Percentiles rank a stretch among this genome's conserved stretches.
These are phyloP conservation scores for Sciurus vulgaris DNA, from an alignment of 2,797 vertebrate species.

Conservation along the genomic window DNA sequence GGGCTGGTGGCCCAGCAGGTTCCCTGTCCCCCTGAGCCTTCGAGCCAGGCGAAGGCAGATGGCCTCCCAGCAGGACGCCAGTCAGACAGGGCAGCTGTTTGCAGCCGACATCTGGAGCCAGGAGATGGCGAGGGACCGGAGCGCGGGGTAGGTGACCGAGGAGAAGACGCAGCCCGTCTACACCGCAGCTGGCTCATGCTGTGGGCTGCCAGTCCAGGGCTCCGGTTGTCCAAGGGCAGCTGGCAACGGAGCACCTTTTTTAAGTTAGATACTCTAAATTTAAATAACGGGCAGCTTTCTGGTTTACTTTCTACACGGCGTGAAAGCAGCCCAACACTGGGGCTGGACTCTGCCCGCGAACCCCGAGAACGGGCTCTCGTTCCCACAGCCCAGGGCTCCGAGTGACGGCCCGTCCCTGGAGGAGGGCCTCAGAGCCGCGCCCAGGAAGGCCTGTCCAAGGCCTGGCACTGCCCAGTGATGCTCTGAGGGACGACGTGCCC, in stretches of 20 bases:
- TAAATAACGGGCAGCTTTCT: not conserved
- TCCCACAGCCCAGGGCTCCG: not conserved
- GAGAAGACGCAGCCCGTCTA: not conserved
- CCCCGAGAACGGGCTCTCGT: not conserved
- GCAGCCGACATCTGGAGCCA: no score
- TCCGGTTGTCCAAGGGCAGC: not conserved
- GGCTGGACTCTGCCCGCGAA: not conserved
- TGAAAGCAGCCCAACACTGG: not conserved
- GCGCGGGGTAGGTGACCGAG: not conserved
- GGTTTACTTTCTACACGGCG: not conserved
- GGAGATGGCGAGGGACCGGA: no score
- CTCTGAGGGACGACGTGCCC: not conserved
- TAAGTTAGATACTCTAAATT: not conserved
- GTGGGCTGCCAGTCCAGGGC: not conserved
- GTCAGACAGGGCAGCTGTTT: no score
- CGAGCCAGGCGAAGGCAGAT: not conserved
- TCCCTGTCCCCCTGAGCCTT: not conserved
- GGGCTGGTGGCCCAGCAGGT: not conserved
- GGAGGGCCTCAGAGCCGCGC: not conserved
- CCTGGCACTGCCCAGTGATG: not conserved
- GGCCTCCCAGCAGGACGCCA: no score
- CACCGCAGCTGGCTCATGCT: not conserved
- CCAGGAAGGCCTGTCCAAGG: not conserved
- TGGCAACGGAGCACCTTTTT: not conserved
- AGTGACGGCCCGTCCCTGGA: not conserved